Evolutionary conservation across 1,140 invertebrate species (phyloP).

Genomic region (Pogonomyrmex barbatus): DNA sequence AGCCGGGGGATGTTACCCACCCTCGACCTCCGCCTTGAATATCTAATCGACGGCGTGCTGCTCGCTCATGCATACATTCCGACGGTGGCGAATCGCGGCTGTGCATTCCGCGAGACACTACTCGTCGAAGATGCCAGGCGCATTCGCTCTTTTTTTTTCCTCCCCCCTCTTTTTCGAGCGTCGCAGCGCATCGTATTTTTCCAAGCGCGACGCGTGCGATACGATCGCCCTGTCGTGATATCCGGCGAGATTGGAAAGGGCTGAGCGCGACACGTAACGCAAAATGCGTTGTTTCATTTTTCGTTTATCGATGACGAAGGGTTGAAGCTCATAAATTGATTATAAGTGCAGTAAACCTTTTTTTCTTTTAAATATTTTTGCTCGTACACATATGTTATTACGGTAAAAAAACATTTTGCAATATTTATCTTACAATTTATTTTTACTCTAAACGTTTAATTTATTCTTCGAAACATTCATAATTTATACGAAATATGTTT

Average conservation of each 20-base stretch:
- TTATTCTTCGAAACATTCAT: too few species aligned
- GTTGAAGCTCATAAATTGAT: slow-evolving; percentile 27
- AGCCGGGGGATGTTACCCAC: slow-evolving; percentile 43
- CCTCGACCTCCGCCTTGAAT: slow-evolving; percentile 78
- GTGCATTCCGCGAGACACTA: slow-evolving; percentile 53
- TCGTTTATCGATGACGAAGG: slow-evolving; percentile 37
- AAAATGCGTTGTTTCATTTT: slow-evolving; percentile 49
- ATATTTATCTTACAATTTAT: not conserved
- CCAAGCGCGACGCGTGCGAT: slow-evolving; percentile 42
- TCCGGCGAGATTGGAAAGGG: slow-evolving; percentile 52
- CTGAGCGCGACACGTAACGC: slow-evolving; percentile 16
- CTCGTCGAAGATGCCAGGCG: slow-evolving; percentile 41
- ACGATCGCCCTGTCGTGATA: slow-evolving; percentile 51
- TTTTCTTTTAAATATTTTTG: slow-evolving; percentile 20
- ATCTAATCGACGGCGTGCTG: slow-evolving; percentile 77
- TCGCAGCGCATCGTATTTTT: slow-evolving; percentile 49
- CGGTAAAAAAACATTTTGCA: not conserved
- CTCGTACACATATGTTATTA: not conserved
- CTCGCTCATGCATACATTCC: slow-evolving; percentile 72
- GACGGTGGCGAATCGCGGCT: slow-evolving; percentile 45
- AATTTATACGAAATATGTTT: not conserved
- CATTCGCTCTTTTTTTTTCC: slow-evolving; percentile 37
- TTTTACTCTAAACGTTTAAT: not conserved
- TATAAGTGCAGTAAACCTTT: slow-evolving; percentile 31
- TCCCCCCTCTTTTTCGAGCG: slow-evolving; percentile 29